Base-by-base conservation (phyloP, 2,888 invertebrate species). In the Cyaniris semiargus region DNA sequence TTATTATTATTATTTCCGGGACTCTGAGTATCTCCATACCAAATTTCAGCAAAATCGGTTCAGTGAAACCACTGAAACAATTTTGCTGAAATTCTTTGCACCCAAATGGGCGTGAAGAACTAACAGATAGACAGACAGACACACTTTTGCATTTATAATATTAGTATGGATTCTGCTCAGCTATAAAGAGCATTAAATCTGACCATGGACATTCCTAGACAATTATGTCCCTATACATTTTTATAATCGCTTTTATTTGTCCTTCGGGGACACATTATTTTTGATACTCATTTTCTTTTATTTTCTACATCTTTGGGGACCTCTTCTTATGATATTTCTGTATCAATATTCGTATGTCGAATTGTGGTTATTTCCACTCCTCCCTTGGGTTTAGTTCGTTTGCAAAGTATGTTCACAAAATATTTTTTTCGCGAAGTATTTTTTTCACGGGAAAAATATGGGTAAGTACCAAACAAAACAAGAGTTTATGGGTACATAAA, bases 391-490 rank as follows among this genome's bases (percentile, higher is more conserved):
- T 60, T 23, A 3, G 60, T 23, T 60, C 60, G 60, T 60, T 60
- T 23, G 60, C 23, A 23, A 13, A 23, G 23, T 60, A 60, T 60
- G 60, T 10, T 23, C 3, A 21, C 60, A 60, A 60, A 13, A 60
- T 23, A 10, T 21, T 23, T 23, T 23, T 60, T 21, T 58, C 58
- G 48, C 58, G 13, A 23, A 23, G 23, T 27, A 3, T 60, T n/a
- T n/a, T n/a, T n/a, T n/a, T n/a, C n/a, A 13, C 60, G 13, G 23
- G 13, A 60, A 60, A 60, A 60, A 60, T 60, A 60, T 60, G 60
- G 23, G 13, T 60, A n/a, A n/a, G n/a, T n/a, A 60, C 23, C 60
- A 60, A 60, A 60, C 60, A 60, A 60, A 60, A 60, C 60, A 60
- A 60, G 0, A 23, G 34, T 70, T 70, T 70, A 70, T 44, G 10